Base-by-base conservation (phyloP, 2,888 invertebrate genomes). In the Drosophila paramelanica region DNA sequence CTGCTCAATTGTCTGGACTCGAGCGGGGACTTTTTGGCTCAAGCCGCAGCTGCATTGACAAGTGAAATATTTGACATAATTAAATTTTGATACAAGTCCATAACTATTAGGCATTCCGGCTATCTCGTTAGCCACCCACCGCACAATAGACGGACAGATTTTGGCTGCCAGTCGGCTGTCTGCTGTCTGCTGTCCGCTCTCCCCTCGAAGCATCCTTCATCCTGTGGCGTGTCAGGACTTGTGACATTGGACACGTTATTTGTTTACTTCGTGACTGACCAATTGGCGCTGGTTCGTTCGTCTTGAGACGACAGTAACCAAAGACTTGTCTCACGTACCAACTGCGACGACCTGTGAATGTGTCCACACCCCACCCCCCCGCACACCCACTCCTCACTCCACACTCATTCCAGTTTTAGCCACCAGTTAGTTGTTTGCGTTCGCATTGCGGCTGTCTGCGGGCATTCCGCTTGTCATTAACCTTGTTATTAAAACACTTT, bases 401-500 rank as follows among this genome's bases (percentile, higher is more conserved):
- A 31, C 11, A 23, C 42, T 42, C 23, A 23, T 23, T 23, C 23
- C 23, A 23, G 14, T 17, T 41, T n/a, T 20, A 36, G 60, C 53
- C 10, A 41, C 52, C 65, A 66, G 67, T 66, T 71, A 66, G 67
- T 66, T 71, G 38, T 42, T 51, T 61, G 49, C 25, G 43, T 5
- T 57, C 33, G 43, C 47, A 14, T 55, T 66, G 42, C 23, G 39
- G 53, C 60, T 75, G 75, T 75, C 71, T 72, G 64, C 67, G 65
- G 51, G 64, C 88, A 89, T 90, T 90, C 86, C 77, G 82, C 89
- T 90, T 90, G 91, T 89, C 89, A 89, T 90, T 89, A 89, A 90
- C 81, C 81, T 89, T 91, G 89, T 90, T 90, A 89, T 90, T 85
- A 85, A 87, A 91, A 85, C 91, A 90, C 90, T 91, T 90, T 88